A percentile compares a stretch with the other conserved stretches of the same genome.
phyloP scores from a whole-genome alignment of 2,888 invertebrate species.

The Rhyacophila evoluta region DNA sequence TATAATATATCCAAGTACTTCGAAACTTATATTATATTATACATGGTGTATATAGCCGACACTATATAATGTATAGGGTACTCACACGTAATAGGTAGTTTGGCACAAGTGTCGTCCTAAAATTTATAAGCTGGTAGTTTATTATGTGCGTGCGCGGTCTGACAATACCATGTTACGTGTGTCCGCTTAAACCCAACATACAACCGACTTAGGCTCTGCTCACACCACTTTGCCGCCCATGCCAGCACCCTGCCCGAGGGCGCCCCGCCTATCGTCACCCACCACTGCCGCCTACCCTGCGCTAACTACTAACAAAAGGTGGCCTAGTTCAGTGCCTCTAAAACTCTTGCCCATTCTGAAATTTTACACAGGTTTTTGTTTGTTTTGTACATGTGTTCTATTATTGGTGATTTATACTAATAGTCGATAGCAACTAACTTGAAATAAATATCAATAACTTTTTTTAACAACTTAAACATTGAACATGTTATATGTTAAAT shows the following conservation, averaged over 20 bases:
- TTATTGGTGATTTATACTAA: too few relatives aligned
- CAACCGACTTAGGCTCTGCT: constrained; percentile 53
- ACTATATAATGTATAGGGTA: not conserved
- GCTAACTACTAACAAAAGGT: not conserved
- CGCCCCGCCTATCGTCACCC: constrained; percentile 27
- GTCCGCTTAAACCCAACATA: constrained; percentile 55
- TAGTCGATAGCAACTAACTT: too few relatives aligned
- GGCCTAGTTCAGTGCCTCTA: not conserved
- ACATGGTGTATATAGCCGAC: too few relatives aligned
- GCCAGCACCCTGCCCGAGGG: constrained; percentile 27
- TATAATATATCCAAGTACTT: too few relatives aligned
- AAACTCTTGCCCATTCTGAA: not conserved
- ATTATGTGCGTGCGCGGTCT: constrained; percentile 52
- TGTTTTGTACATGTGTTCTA: too few relatives aligned
- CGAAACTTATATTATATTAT: too few relatives aligned
- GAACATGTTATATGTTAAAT: too few relatives aligned
- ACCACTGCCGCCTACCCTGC: not conserved
- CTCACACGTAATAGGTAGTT: constrained; percentile 25
- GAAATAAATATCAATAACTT: too few relatives aligned
- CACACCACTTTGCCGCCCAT: constrained; percentile 30
- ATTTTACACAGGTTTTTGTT: too few relatives aligned
- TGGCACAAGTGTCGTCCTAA: constrained; percentile 18
- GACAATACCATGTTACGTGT: constrained; percentile 55
- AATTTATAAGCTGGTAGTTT: constrained; percentile 54
- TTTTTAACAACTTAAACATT: too few relatives aligned